phyloP scores from a whole-genome alignment of 2,888 invertebrate species.

The Abrostola tripartita region DNA sequence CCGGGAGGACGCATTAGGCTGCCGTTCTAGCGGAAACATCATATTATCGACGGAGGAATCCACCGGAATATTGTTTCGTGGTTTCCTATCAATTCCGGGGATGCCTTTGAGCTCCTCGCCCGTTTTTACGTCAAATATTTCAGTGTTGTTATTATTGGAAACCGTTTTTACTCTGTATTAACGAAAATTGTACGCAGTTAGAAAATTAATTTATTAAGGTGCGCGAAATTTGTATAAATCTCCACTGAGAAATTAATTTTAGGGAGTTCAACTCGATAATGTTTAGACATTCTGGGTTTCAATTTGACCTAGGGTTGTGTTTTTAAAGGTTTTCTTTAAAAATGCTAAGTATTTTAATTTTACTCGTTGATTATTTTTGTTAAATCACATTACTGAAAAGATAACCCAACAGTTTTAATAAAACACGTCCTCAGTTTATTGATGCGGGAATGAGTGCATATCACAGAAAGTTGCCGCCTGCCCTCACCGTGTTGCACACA shows the following conservation, averaged over 20 bases:
- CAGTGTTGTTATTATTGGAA: conserved; percentile 58
- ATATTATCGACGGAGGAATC: conserved; percentile 74
- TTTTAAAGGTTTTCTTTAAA: neutral
- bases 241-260: conserved; percentile 48
- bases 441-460: conserved; percentile 43
- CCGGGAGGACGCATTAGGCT: conserved; percentile 70
- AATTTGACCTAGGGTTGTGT: no score
- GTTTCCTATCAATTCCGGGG: conserved; percentile 71
- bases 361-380: conserved; percentile 14
- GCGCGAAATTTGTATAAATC: conserved; percentile 48
- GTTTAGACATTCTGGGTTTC: conserved; percentile 30
- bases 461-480: conserved; percentile 48
- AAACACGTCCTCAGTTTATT: conserved; percentile 42
- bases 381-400: conserved; percentile 30
- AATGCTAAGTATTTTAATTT: neutral
- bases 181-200: conserved; percentile 50
- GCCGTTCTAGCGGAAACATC: conserved; percentile 75
- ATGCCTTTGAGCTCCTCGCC: conserved; percentile 56
- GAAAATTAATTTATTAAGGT: conserved; percentile 54
- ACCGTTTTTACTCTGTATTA: conserved; percentile 53
- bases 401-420: conserved; percentile 49
- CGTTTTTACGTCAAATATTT: conserved; percentile 61
- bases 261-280: conserved; percentile 41
- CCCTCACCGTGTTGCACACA: conserved; percentile 50
- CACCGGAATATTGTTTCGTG: conserved; percentile 76